phyloP scores from a whole-genome alignment of 2,113 vertebrate species.

The Daubentonia madagascariensis region DNA sequence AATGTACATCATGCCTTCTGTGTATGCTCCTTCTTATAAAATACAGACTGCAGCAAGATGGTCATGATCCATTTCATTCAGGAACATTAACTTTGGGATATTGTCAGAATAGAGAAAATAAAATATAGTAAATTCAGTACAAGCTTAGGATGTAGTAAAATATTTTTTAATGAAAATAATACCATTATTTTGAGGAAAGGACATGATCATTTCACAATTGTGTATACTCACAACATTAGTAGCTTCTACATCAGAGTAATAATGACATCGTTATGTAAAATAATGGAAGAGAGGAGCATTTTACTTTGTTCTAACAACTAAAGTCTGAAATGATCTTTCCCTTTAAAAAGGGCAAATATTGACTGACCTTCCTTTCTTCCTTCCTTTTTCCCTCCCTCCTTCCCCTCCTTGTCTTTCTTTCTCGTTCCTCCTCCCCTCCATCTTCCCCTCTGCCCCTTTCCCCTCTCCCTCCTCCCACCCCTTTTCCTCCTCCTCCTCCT shows the following conservation, averaged over 20 bases:
- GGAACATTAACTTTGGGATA: background rate
- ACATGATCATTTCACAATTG: background rate
- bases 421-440: background rate
- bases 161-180: background rate
- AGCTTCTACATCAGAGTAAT: background rate
- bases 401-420: background rate
- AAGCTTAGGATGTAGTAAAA: background rate
- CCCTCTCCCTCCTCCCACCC: no score
- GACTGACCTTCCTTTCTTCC: rapidly evolving
- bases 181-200: background rate
- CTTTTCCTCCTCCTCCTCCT: no score
- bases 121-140: background rate
- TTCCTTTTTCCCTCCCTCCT: rapidly evolving
- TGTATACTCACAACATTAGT: background rate
- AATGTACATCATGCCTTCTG: slow-evolving; percentile 32
- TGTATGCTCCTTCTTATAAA: background rate
- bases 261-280: background rate
- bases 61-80: background rate
- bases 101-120: background rate
- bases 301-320: background rate
- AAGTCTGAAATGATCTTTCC: background rate
- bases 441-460: background rate
- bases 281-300: background rate
- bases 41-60: background rate
- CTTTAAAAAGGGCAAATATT: background rate